phyloP scores from a whole-genome alignment of 2,113 vertebrate genomes.

The Neotragus moschatus region DNA sequence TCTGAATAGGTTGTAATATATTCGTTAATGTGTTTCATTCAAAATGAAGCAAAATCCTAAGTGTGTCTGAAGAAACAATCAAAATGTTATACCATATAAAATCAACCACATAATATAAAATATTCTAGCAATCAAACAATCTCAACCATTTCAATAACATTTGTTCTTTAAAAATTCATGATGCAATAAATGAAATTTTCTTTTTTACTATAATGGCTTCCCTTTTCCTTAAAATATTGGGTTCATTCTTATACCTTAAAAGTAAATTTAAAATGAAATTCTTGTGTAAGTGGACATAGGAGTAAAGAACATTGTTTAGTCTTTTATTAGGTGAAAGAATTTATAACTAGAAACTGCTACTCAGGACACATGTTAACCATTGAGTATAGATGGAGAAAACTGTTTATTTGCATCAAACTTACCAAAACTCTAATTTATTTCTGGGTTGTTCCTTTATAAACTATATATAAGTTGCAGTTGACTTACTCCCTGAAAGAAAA shows the following conservation, averaged over 20 bases:
- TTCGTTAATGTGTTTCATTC: background rate
- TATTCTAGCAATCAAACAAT: background rate
- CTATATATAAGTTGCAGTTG: background rate
- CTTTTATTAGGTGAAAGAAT: background rate
- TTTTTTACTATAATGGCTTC: background rate
- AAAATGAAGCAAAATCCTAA: background rate
- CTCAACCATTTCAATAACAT: background rate
- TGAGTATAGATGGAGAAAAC: background rate
- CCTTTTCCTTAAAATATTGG: background rate
- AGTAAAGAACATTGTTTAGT: background rate
- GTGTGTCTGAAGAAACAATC: background rate
- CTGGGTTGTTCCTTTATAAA: background rate
- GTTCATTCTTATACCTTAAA: background rate
- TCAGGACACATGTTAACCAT: background rate
- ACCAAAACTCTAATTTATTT: background rate
- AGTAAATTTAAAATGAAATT: slow-evolving; percentile 11
- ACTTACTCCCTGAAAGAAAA: background rate
- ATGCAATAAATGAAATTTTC: background rate
- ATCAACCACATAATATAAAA: background rate
- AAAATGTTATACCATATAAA: background rate
- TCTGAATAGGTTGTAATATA: background rate
- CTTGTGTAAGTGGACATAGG: background rate
- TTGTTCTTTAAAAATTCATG: background rate
- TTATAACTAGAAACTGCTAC: background rate
- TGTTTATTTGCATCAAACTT: background rate